A percentile compares a stretch with the other conserved stretches of the same genome.
Conservation (phyloP, 2,888 invertebrate genomes). For the Ischnura elegans region DNA sequence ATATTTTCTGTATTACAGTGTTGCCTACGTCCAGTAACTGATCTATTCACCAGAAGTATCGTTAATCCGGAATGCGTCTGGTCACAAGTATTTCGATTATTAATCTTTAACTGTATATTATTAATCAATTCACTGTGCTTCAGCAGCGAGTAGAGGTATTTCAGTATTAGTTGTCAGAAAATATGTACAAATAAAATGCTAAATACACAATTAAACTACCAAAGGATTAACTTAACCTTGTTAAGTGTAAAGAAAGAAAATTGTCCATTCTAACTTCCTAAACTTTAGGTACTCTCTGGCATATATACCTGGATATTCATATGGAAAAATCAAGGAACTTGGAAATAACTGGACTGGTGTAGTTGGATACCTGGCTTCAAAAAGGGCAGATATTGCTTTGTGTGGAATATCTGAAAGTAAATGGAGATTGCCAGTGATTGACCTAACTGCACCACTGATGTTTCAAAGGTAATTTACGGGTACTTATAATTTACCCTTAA, state of each 20-base stretch:
- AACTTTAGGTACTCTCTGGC: constrained; percentile 28
- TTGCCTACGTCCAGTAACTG: too few relatives aligned
- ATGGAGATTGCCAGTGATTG: constrained; percentile 52
- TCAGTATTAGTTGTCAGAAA: background rate
- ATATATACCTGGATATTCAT: constrained; percentile 47
- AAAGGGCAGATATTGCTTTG: constrained; percentile 54
- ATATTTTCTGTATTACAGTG: too few relatives aligned
- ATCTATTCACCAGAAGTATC: too few relatives aligned
- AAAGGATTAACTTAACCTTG: background rate
- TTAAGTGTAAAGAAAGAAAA: too few relatives aligned
- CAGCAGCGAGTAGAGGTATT: too few relatives aligned
- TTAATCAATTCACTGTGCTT: too few relatives aligned
- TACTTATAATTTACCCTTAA: too few relatives aligned
- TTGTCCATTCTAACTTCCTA: background rate
- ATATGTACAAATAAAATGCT: background rate
- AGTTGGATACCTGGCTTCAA: constrained; percentile 41
- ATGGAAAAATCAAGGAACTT: constrained; percentile 55
- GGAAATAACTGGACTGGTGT: constrained; percentile 63
- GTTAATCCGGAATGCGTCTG: too few relatives aligned
- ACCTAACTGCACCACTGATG: constrained; percentile 27
- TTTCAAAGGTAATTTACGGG: background rate
- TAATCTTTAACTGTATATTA: too few relatives aligned
- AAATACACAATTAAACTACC: background rate
- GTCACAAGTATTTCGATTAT: too few relatives aligned
- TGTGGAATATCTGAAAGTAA: constrained; percentile 56